Conservation (phyloP, 2,797 vertebrate species). For the Bradypus variegatus region DNA sequence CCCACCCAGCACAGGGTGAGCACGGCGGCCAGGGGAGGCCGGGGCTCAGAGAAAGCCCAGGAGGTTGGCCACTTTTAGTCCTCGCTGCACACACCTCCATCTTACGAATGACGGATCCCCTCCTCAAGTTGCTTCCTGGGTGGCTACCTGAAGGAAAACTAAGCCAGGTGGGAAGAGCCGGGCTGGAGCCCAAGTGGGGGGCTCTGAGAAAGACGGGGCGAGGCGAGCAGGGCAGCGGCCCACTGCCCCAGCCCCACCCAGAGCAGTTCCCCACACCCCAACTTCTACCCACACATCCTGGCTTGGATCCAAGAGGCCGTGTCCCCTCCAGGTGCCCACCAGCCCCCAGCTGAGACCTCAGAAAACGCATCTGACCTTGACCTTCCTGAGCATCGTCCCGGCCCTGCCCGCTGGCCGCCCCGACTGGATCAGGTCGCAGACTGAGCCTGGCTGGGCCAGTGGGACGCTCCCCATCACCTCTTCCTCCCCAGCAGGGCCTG, state of each 20-base stretch:
- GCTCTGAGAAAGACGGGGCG: accelerated
- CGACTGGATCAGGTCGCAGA: neutral
- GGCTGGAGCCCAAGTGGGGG: neutral
- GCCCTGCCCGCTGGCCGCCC: neutral
- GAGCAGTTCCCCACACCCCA: neutral
- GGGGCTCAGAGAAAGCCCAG: no score
- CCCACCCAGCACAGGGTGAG: accelerated
- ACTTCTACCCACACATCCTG: neutral
- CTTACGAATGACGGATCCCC: no score
- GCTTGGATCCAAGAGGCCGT: neutral
- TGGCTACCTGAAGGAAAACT: neutral
- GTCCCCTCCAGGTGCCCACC: neutral
- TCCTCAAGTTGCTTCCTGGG: neutral
- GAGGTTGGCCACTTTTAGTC: no score
- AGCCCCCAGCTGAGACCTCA: neutral
- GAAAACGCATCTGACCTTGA: neutral
- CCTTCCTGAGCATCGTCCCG: constrained; percentile 37
- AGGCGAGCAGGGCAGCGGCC: neutral
- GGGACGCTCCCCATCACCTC: neutral
- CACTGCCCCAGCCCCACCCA: neutral
- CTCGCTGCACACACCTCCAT: neutral
- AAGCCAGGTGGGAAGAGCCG: neutral
- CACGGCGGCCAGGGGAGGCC: neutral
- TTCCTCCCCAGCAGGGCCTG: constrained; percentile 25
- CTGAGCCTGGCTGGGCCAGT: neutral